These are phyloP conservation scores for Suricata suricatta DNA, from an alignment of 2,113 vertebrate genomes.

Conservation along the genomic window DNA sequence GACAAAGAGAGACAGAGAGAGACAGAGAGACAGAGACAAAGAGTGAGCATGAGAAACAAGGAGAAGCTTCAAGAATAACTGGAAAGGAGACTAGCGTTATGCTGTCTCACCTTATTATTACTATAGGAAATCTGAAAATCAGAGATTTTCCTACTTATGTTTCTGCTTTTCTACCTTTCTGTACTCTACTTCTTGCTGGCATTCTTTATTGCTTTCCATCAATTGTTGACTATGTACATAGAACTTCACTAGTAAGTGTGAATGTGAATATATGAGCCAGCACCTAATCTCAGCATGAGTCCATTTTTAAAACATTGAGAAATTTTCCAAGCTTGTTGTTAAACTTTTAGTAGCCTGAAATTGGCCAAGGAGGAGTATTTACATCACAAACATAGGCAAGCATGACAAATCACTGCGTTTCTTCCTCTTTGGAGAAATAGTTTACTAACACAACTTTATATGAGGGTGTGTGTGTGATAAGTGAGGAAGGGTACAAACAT, in stretches of 20 bases:
- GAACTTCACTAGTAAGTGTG: neutral
- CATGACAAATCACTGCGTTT: neutral
- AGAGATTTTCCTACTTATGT: neutral
- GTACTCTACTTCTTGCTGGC: neutral
- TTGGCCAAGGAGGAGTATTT: neutral
- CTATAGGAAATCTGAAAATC: neutral
- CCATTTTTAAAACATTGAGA: neutral
- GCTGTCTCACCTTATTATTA: neutral
- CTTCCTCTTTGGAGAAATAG: neutral
- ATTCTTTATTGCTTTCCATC: neutral
- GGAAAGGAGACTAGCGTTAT: neutral
- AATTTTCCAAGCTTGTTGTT: neutral
- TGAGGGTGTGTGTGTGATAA: neutral
- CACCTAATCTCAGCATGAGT: neutral
- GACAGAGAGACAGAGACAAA: neutral
- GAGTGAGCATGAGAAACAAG: neutral
- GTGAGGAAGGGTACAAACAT: neutral
- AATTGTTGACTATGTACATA: neutral
- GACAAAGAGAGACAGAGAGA: fast-evolving
- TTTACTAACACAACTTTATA: neutral
- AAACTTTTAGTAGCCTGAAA: neutral
- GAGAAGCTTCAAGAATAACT: neutral
- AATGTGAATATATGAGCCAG: neutral
- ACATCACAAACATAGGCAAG: neutral
- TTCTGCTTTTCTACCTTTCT: neutral